phyloP scores from a whole-genome alignment of 2,888 invertebrate species.

The Phytoseiulus persimilis region DNA sequence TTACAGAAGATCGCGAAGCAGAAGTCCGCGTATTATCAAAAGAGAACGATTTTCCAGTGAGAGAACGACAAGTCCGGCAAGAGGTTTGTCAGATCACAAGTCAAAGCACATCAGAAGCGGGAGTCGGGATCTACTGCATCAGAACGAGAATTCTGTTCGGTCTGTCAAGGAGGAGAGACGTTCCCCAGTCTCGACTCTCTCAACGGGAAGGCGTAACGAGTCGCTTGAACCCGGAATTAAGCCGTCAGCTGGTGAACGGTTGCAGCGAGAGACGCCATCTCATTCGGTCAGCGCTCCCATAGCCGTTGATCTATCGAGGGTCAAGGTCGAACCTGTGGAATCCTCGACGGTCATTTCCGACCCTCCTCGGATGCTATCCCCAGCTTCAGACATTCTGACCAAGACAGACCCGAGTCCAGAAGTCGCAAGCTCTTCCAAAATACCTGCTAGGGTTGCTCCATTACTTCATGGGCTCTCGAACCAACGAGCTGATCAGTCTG shows the following conservation, averaged over 20 bases:
- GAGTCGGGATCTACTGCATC: not conserved
- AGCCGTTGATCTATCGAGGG: not conserved
- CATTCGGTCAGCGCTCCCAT: not conserved
- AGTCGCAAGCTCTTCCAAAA: not conserved
- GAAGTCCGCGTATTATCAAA: slow-evolving; percentile 8
- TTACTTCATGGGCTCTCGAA: no score
- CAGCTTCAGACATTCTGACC: not conserved
- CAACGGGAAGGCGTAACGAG: not conserved
- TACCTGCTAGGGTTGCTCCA: not conserved
- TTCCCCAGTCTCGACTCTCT: not conserved
- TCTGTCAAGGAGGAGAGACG: not conserved
- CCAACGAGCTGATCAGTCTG: no score
- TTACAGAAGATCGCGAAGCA: not conserved
- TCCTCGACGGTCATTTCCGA: not conserved
- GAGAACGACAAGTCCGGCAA: not conserved
- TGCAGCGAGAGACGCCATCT: not conserved
- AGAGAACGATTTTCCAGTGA: not conserved
- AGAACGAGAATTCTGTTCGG: not conserved
- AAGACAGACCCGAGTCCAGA: not conserved
- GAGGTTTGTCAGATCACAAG: not conserved
- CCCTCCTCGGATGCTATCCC: not conserved
- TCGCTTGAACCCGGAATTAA: not conserved
- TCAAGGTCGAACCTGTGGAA: not conserved
- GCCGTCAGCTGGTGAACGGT: not conserved
- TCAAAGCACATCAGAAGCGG: not conserved